phyloP scores from a whole-genome alignment of 1,140 invertebrate genomes.

The Drosophila repletoides region DNA sequence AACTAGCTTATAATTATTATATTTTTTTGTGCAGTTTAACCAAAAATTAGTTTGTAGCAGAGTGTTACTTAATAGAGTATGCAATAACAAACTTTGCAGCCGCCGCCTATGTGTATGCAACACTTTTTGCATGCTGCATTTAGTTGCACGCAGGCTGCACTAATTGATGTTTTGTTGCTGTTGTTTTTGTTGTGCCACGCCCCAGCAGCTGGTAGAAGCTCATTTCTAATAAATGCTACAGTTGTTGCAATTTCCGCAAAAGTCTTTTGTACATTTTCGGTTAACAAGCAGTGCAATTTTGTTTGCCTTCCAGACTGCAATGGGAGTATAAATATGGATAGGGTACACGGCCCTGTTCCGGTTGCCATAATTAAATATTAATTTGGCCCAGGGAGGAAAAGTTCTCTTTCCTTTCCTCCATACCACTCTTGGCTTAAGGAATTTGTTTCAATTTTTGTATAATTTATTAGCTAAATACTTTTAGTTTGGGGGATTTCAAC shows the following conservation, averaged over 20 bases:
- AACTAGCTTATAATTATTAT: not conserved
- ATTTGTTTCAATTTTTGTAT: conserved; percentile 81
- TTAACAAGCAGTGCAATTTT: conserved; percentile 1
- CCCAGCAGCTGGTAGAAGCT: not conserved
- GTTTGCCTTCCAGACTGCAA: not conserved
- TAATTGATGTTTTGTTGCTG: conserved; percentile 70
- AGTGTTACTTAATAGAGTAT: not conserved
- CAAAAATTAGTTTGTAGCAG: not conserved
- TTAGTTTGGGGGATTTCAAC: conserved; percentile 59
- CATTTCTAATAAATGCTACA: conserved; percentile 49
- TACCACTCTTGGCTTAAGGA: conserved; percentile 67
- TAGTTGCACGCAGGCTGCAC: conserved; percentile 23
- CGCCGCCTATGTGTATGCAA: conserved; percentile 13
- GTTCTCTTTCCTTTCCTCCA: not conserved
- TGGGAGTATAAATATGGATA: not conserved
- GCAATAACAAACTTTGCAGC: not conserved
- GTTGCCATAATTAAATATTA: conserved; percentile 38
- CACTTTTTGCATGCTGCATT: conserved; percentile 32
- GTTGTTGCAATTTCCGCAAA: conserved; percentile 59
- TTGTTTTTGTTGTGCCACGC: conserved; percentile 1
- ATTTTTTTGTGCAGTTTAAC: not conserved
- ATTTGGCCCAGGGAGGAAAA: conserved; percentile 7
- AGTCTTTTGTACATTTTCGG: not conserved
- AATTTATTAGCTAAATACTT: conserved; percentile 81
- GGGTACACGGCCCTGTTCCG: not conserved